Evolutionary conservation across 2,797 vertebrate genomes (phyloP).

Genomic region (Pangasius djambal): DNA sequence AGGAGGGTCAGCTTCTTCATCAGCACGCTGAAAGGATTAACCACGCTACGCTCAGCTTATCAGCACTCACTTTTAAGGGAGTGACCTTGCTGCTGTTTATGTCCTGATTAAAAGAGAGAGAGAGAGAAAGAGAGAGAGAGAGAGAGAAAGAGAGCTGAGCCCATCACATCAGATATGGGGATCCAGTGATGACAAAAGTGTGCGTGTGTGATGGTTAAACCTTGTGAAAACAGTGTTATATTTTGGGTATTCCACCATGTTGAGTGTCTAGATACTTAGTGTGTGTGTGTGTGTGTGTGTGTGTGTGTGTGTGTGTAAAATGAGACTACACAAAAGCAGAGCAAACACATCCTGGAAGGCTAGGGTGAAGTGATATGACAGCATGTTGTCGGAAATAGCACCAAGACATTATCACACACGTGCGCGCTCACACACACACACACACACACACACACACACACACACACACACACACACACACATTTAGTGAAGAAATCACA

Average conservation of each 20-base stretch:
- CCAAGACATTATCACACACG: slow-evolving; percentile 69
- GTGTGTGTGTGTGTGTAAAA: slow-evolving; percentile 19
- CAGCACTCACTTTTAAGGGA: slow-evolving; percentile 72
- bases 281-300: slow-evolving; percentile 8
- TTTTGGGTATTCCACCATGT: neutral
- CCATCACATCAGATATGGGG: neutral
- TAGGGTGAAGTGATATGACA: slow-evolving; percentile 58
- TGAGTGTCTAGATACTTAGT: neutral
- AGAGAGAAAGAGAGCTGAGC: neutral
- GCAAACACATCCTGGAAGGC: slow-evolving; percentile 34
- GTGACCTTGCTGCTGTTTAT: slow-evolving; percentile 78
- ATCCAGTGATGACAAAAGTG: neutral
- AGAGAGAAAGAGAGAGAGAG: slow-evolving; percentile 7
- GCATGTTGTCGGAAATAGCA: slow-evolving; percentile 72
- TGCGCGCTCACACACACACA: slow-evolving; percentile 48
- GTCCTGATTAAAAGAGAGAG: slow-evolving; percentile 72
- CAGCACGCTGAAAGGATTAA: slow-evolving; percentile 80
- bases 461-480: slow-evolving; percentile 31
- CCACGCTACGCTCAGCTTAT: slow-evolving; percentile 72
- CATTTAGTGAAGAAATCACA: slow-evolving; percentile 48
- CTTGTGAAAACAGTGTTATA: neutral
- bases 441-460: slow-evolving; percentile 1
- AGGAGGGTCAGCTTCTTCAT: slow-evolving; percentile 72
- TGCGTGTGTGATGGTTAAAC: slow-evolving; percentile 18
- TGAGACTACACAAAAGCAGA: slow-evolving; percentile 12